Percentiles rank a stretch among this genome's conserved stretches.
Conservation (phyloP, 2,888 invertebrate species). For the Stegophylla sp. region DNA sequence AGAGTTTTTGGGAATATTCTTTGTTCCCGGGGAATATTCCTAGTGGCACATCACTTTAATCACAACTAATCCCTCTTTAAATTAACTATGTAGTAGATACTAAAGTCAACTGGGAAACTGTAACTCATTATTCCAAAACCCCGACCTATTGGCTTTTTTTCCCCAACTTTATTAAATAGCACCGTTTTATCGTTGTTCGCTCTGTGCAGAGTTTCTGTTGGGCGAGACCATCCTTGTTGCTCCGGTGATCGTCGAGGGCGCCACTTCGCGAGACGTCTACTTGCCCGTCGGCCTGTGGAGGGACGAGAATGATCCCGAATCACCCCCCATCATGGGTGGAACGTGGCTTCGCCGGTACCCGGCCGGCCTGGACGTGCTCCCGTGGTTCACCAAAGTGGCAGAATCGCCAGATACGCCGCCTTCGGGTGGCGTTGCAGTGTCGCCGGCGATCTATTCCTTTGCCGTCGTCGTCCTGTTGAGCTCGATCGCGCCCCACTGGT, state of each 20-base stretch:
- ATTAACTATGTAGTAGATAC: no score
- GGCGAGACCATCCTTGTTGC: conserved; percentile 81
- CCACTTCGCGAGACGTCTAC: conserved; percentile 74
- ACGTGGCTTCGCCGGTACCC: conserved; percentile 71
- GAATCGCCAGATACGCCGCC: background rate
- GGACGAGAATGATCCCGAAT: conserved; percentile 65
- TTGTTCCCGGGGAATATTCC: no score
- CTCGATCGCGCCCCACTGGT: no score
- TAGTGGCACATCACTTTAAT: no score
- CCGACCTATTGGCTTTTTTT: no score
- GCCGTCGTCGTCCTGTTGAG: no score
- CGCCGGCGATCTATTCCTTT: background rate
- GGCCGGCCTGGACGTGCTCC: conserved; percentile 74
- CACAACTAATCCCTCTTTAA: no score
- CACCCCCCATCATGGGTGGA: conserved; percentile 68
- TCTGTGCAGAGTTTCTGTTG: conserved; percentile 75
- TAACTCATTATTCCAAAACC: no score
- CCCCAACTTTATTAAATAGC: no score
- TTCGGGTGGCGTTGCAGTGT: background rate
- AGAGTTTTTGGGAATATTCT: no score
- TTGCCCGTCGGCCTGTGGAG: conserved; percentile 78
- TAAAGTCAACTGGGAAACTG: no score
- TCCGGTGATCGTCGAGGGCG: conserved; percentile 74
- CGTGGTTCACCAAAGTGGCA: conserved; percentile 70
- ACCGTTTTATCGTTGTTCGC: conserved; percentile 7